Evolutionary conservation across 1,140 invertebrate species (phyloP).

Genomic region (Aphaenogaster floridana): DNA sequence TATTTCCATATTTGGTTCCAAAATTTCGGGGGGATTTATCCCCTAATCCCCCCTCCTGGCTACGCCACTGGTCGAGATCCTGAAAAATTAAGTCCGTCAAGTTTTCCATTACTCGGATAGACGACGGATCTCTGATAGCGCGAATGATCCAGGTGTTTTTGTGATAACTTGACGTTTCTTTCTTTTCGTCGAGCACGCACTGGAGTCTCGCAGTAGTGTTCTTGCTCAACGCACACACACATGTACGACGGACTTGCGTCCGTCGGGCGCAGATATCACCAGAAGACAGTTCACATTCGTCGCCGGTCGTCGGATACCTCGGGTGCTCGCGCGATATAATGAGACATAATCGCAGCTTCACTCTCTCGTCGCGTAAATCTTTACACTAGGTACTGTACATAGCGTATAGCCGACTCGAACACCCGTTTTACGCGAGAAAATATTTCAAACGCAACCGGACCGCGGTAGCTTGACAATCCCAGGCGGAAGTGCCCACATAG

Average conservation of each 20-base stretch:
- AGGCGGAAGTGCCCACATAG: background rate
- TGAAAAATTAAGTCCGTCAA: slow-evolving; percentile 2
- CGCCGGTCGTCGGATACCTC: background rate
- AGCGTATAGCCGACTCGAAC: slow-evolving; percentile 22
- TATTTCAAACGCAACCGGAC: slow-evolving; percentile 30
- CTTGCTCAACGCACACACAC: slow-evolving; percentile 40
- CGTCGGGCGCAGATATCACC: slow-evolving; percentile 20
- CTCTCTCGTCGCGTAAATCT: slow-evolving; percentile 29
- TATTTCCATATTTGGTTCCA: too few species aligned
- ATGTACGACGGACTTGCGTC: background rate
- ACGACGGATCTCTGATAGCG: background rate
- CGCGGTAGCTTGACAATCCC: background rate
- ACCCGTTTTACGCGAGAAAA: slow-evolving; percentile 36
- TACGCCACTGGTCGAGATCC: background rate
- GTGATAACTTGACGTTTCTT: background rate
- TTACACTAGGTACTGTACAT: slow-evolving; percentile 29
- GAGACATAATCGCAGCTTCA: slow-evolving; percentile 73
- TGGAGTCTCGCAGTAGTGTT: slow-evolving; percentile 12
- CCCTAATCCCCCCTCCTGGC: too few species aligned
- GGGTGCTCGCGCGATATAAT: slow-evolving; percentile 56
- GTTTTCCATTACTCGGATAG: background rate
- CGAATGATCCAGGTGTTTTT: slow-evolving; percentile 4
- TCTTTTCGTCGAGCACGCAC: background rate
- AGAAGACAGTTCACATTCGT: slow-evolving; percentile 23
- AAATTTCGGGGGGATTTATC: too few species aligned